Conservation (phyloP, 2,888 invertebrate genomes). For the Lithodes maja region DNA sequence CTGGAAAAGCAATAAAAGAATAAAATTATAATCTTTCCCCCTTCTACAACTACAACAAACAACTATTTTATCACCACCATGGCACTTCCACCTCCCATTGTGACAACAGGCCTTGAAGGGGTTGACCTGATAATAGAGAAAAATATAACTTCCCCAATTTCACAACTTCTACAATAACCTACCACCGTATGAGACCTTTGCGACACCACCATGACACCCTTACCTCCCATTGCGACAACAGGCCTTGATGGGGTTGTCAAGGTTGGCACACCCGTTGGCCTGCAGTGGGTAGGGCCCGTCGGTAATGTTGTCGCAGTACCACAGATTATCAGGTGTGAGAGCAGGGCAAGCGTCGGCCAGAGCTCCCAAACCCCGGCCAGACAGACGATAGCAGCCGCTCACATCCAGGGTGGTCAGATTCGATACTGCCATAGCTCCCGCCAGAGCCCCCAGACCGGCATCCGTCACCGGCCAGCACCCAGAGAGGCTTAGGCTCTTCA, state of each 20-base stretch:
- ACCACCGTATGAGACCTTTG: too few relatives aligned
- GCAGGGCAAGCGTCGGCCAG: constrained; percentile 65
- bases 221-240: constrained; percentile 71
- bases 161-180: too few relatives aligned
- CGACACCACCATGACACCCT: not conserved
- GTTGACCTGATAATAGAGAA: too few relatives aligned
- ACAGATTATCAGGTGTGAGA: constrained; percentile 71
- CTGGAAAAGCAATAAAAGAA: too few relatives aligned
- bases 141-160: too few relatives aligned
- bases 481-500: constrained; percentile 52
- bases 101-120: too few relatives aligned
- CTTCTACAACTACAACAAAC: too few relatives aligned
- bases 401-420: constrained; percentile 71
- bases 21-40: too few relatives aligned
- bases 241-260: constrained; percentile 71
- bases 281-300: constrained; percentile 72
- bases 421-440: constrained; percentile 82
- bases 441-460: constrained; percentile 74
- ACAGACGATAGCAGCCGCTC: constrained; percentile 72
- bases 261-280: constrained; percentile 73
- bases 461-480: constrained; percentile 69
- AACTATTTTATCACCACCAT: too few relatives aligned
- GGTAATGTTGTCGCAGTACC: constrained; percentile 72
- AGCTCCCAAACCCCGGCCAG: constrained; percentile 70
- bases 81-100: too few relatives aligned